Evolutionary conservation across 2,888 invertebrate species (phyloP), one percentile per base, ranked within the genome.

Genomic region (Lysandra coridon): DNA sequence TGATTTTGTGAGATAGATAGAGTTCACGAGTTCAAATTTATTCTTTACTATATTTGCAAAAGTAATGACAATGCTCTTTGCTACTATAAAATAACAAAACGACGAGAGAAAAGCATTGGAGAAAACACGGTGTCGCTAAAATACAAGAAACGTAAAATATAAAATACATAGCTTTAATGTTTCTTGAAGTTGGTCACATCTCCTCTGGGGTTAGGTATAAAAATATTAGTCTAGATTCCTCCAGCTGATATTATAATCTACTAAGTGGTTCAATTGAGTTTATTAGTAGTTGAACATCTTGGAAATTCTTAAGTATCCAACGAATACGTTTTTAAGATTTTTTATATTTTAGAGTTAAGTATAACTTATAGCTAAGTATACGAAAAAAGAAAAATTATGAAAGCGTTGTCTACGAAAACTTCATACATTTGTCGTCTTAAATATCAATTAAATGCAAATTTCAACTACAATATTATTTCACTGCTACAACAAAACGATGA

Each of bases 141-240:
- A 60, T 60, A 6, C 57, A n/a, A 60, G 57, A n/a, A 44, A 44
- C 10, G 44, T n/a, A 60, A 62, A 62, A 5, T 62, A 62, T 23
- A 62, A 12, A 64, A 30, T 10, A 62, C 62, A 62, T 62, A 30
- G 64, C 33, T 69, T 12, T 33, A 69, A 69, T 69, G 14, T 33
- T 69, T 30, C 33, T 69, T 69, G 69, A 69, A 69, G 33, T 33
- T 69, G 64, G 64, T 62, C 64, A 30, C 12, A 33, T 69, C 14
- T 33, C 69, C 33, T 30, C 14, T 14, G 69, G 69, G 69, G 33
- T 14, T 33, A 33, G 69, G 14, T 53, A 33, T 69, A 14, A 69
- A 69, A 69, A 69, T 69, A 69, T 69, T 33, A 33, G 30, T 69
- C 69, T 69, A 69, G 69, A 69, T 69, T 69, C 33, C 7, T 10